A percentile compares a stretch with the other conserved stretches of the same genome.
phyloP scores from a whole-genome alignment of 2,888 invertebrate genomes.

The Dolichomitus sp. region DNA sequence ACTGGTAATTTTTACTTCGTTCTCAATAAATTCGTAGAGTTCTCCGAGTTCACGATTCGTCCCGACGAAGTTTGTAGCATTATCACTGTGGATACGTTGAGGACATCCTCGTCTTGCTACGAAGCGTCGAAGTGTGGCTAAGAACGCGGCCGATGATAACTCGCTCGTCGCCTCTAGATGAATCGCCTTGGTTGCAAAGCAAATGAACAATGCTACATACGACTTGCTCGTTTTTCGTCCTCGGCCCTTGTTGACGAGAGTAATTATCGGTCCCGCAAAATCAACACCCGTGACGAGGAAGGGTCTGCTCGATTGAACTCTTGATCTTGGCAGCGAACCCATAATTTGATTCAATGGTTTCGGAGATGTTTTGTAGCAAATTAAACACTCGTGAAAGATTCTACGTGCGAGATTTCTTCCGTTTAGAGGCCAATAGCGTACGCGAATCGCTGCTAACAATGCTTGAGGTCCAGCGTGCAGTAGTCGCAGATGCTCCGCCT shows the following conservation, averaged over 20 bases:
- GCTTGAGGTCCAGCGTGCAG: slow-evolving; percentile 66
- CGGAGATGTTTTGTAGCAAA: slow-evolving; percentile 58
- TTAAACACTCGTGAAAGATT: slow-evolving; percentile 62
- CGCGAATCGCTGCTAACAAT: slow-evolving; percentile 53
- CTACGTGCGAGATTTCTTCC: slow-evolving; percentile 59
- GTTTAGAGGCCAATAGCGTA: slow-evolving; percentile 64
- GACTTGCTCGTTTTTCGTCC: slow-evolving; percentile 62
- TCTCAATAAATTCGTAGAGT: slow-evolving; percentile 36
- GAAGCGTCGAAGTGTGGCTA: slow-evolving; percentile 69
- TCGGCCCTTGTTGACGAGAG: slow-evolving; percentile 55
- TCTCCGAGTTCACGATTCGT: slow-evolving; percentile 66
- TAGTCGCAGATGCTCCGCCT: slow-evolving; percentile 56
- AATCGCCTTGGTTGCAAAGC: slow-evolving; percentile 68
- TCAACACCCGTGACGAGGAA: slow-evolving; percentile 54
- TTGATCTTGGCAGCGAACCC: slow-evolving; percentile 45
- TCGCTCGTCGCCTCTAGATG: slow-evolving; percentile 72
- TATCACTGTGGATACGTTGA: slow-evolving; percentile 68
- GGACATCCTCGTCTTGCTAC: slow-evolving; percentile 66
- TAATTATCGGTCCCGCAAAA: slow-evolving; percentile 60
- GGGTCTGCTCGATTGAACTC: slow-evolving; percentile 52
- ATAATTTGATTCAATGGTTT: slow-evolving; percentile 23
- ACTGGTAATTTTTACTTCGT: not conserved
- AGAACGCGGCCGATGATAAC: slow-evolving; percentile 65
- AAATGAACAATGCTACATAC: slow-evolving; percentile 71
- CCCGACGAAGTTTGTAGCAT: slow-evolving; percentile 75